Evolutionary conservation across 2,113 vertebrate species (phyloP), one percentile per base, ranked within the genome.

Genomic region (Rattus rattus): DNA sequence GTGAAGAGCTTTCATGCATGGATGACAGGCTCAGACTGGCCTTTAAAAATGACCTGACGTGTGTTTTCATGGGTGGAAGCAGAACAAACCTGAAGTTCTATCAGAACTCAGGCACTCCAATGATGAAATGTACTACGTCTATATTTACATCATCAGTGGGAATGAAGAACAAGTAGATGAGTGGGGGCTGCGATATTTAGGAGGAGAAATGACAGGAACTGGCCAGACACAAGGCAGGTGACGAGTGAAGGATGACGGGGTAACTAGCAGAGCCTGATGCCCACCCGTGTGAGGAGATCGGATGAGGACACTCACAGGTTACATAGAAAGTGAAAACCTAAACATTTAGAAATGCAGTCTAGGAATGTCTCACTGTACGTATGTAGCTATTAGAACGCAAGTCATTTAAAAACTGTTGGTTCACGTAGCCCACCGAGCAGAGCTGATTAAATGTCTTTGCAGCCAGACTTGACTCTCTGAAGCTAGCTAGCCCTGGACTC

Each of bases 11-110:
- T 96, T 20, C 26, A 70, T 70, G 33, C 92, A 36, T 11, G 47
- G 19, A 22, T 85, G 73, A 79, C 26, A 85, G 47, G 76, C 6
- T 79, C 12, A 52, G 49, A 80, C 17, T 24, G 88, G 9, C 33
- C 94, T 93, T 94, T 92, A 83, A 16, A 87, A 93, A 91, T 43
- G 63, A 28, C 5, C 77, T 19, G 95, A 95, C 93, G 92, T 69
- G 33, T 77, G 72, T 22, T 16, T 65, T 43, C 43, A 43, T 47
- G 30, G 52, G 76, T 39, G 59, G 79, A 96, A 70, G 54, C 76
- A 17, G 7, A 81, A 92, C 33, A 75, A 94, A 83, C 93, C 12
- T 67, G 13, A 54, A 94, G 88, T 43, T 43, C 43, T 43, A 73
- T 8, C 13, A 72, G 72, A n/a, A 69, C 17, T 13, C 30, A 43